Evolutionary conservation across 2,113 vertebrate genomes (phyloP), one percentile per base, ranked within the genome.

Genomic region (Motacilla tschutschensis): DNA sequence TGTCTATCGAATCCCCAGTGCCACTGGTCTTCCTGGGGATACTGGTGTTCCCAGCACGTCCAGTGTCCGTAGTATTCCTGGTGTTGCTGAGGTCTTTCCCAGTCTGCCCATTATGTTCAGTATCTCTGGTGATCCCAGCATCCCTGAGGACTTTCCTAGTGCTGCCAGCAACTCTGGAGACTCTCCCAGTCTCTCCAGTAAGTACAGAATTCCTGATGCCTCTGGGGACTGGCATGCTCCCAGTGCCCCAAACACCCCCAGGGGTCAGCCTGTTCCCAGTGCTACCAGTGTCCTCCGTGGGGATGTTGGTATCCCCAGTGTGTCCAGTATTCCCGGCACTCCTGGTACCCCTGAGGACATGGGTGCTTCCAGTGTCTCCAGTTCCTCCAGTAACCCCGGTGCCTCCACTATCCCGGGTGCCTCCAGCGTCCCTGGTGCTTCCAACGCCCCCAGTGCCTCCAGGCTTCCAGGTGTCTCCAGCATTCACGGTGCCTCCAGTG

Each of bases 261-360:
- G 26, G 28, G 26, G 43, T 78, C 36, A 60, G 38, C 71, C 60
- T 2, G 3, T 33, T 78, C 43, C 47, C 36, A 62, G 43, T 15
- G 11, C 19, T 63, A 22, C 18, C 0, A 1, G 26, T 36, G 36
- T 10, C 26, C 1, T 10, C 31, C 1, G 0, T 22, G 31, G 10
- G 31, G 36, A 36, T 48, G 43, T 28, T 35, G 43, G 26, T 64
- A 43, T 3, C 13, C 65, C 53, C 8, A 7, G 41, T 44, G 21
- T 12, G 5, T 17, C 43, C 58, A 18, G 57, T 40, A 43, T 40
- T 41, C 35, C 41, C 26, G 17, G 22, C 0, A 1, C 33, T 65
- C 14, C 44, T 36, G 38, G 16, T 51, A n/a, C 17, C 66, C 66
- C 75, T 29, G 59, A 63, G 83, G 58, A 65, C 28, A 33, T 8